Evolutionary conservation across 2,888 invertebrate genomes (phyloP), one percentile per base, ranked within the genome.

Genomic region (Xylocampa areola): DNA sequence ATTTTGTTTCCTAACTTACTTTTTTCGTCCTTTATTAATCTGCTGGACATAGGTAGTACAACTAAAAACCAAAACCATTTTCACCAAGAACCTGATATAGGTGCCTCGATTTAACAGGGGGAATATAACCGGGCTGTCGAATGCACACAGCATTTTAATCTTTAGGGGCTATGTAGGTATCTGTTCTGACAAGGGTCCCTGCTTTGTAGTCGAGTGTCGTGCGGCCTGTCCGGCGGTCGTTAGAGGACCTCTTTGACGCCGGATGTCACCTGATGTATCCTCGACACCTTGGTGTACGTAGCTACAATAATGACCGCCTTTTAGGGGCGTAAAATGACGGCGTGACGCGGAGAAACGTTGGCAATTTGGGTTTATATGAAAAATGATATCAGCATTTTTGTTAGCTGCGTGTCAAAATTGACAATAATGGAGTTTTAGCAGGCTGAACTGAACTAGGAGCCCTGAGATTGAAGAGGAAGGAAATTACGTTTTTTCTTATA

Each of bases 101-200:
- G 21, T 16, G 21, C 7, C 41, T 29, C 25, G 25, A 45, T 13
- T 36, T 50, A 43, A 62, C 48, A 48, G 17, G 52, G 19, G 30
- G 43, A 44, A 39, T 59, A 60, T 66, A 45, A 63, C 36, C 41
- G 51, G 64, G 64, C 45, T 63, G 67, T 55, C 62, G 58, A 73
- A 71, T 68, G 71, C 74, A 73, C 61, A 43, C 57, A 72, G 77
- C 68, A 78, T 78, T 73, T 76, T 74, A 73, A 76, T 74, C 64
- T 58, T 60, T 65, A 23, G 41, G 39, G 60, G 36, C 55, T 50
- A 69, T 66, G 63, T 60, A 69, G 68, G 63, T 60, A 60, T 62
- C 62, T 59, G 50, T 64, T 58, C 47, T 77, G 77, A 76, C 69
- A 63, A 68, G 76, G 76, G 76, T 74, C 57, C n/a, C 66, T 74